Evolutionary conservation across 2,888 invertebrate genomes (phyloP).

Genomic region (Agonopterix arenella): DNA sequence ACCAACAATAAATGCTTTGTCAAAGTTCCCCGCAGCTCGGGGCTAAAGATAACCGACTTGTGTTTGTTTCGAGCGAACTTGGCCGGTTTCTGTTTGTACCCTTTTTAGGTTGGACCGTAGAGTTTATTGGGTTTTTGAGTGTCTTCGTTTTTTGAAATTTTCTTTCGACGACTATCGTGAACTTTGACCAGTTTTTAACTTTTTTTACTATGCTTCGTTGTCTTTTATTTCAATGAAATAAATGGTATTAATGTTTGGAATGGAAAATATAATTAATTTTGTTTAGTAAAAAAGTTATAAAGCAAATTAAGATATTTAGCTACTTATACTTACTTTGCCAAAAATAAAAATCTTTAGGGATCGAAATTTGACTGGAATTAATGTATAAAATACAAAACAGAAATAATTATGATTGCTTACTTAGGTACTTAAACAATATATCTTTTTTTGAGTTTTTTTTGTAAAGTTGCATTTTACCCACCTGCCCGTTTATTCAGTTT

Average conservation of each 20-base stretch:
- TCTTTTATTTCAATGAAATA: background rate
- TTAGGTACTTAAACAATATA: too few relatives aligned
- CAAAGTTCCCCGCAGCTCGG: slow-evolving; percentile 45
- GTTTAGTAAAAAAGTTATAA: too few relatives aligned
- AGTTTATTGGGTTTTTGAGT: background rate
- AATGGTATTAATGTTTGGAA: background rate
- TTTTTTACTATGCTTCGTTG: background rate
- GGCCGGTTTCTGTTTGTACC: slow-evolving; percentile 25
- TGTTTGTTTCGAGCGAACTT: slow-evolving; percentile 47
- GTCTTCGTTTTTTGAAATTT: background rate
- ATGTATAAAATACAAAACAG: too few relatives aligned
- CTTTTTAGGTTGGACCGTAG: slow-evolving; percentile 18
- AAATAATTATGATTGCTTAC: too few relatives aligned
- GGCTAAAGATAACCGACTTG: slow-evolving; percentile 52
- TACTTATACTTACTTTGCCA: background rate
- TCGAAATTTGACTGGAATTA: too few relatives aligned
- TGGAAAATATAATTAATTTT: background rate
- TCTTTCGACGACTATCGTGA: too few relatives aligned
- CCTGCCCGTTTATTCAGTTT: too few relatives aligned
- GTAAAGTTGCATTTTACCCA: too few relatives aligned
- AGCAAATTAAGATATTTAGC: too few relatives aligned
- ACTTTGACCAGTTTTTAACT: too few relatives aligned
- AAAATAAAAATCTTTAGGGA: background rate
- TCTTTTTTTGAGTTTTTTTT: too few relatives aligned
- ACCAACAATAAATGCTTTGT: slow-evolving; percentile 66